Evolutionary conservation across 2,113 vertebrate species (phyloP).

Genomic region (Phodopus roborovskii): DNA sequence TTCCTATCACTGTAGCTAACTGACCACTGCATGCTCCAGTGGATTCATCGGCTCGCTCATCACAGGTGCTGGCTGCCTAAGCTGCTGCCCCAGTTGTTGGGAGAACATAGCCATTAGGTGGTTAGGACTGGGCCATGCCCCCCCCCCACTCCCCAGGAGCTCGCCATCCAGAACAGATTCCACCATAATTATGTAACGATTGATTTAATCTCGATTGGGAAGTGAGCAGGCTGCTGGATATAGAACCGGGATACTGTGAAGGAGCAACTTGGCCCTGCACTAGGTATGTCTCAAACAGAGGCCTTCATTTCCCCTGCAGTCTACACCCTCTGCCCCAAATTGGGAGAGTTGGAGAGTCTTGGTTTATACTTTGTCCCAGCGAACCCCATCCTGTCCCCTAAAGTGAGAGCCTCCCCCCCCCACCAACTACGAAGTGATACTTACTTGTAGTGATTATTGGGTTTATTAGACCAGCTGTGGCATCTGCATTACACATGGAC

Average conservation of each 20-base stretch:
- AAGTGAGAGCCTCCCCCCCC: neutral
- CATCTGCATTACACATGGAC: neutral
- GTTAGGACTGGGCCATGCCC: neutral
- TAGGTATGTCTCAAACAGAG: neutral
- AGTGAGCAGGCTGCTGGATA: neutral
- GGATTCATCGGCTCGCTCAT: neutral
- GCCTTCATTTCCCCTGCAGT: neutral
- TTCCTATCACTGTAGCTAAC: neutral
- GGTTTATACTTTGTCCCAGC: neutral
- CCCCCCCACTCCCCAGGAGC: neutral
- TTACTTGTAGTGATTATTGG: neutral
- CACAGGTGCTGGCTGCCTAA: neutral
- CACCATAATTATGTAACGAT: neutral
- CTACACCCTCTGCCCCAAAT: neutral
- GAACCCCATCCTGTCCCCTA: neutral
- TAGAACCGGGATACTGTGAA: neutral
- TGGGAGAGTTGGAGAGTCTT: neutral
- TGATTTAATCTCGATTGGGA: neutral
- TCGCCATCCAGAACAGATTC: neutral
- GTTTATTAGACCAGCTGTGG: conserved; percentile 16
- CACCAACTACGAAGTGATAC: neutral
- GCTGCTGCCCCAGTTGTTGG: neutral
- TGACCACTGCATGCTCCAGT: neutral
- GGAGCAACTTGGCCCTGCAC: neutral
- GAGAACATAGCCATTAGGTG: neutral